Percentiles rank a stretch among this genome's conserved stretches.
Evolutionary conservation across 2,113 vertebrate genomes (phyloP).

Genomic region (Bos taurus): ARS-UCD2.0 NC_037345.1:37154501-37155000

Average conservation of each 20-base stretch:
- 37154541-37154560: not conserved
- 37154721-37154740: not conserved
- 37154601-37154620: not conserved
- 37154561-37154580: not conserved
- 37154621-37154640: not conserved
- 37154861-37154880: not conserved
- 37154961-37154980: not conserved
- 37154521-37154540: not conserved
- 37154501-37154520: not conserved
- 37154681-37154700: not conserved
- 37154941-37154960: not conserved
- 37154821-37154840: not conserved
- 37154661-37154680: not conserved
- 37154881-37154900: not conserved
- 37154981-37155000: not conserved
- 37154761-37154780: not conserved
- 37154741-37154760: not conserved
- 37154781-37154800: not conserved
- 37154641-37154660: not conserved
- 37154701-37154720: not conserved
- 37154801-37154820: not conserved
- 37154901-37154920: not conserved
- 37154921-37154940: not conserved
- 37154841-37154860: not conserved
- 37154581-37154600: not conserved